Conservation (phyloP, 2,888 invertebrate genomes). For the Drosophila imparisetae region DNA sequence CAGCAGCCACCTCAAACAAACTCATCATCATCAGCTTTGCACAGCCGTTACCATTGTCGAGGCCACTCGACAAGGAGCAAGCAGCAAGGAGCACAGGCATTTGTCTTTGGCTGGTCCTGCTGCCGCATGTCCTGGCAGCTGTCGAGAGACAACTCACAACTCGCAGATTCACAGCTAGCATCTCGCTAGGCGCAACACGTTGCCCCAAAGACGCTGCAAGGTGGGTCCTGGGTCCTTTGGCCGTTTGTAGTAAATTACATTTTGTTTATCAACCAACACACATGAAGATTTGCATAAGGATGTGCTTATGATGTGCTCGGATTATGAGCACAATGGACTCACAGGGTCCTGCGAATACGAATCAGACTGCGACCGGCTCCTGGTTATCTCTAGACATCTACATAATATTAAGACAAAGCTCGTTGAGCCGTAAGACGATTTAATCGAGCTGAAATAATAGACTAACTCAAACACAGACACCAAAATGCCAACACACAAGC, state of each 20-base stretch:
- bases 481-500: slow-evolving; percentile 1
- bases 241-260: slow-evolving; percentile 73
- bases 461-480: slow-evolving; percentile 60
- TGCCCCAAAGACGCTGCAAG: slow-evolving; percentile 70
- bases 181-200: slow-evolving; percentile 76
- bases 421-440: slow-evolving; percentile 80
- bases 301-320: slow-evolving; percentile 76
- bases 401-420: slow-evolving; percentile 79
- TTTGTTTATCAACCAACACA: slow-evolving; percentile 73
- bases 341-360: slow-evolving; percentile 22
- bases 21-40: slow-evolving; percentile 52
- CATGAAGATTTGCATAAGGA: slow-evolving; percentile 73
- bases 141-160: slow-evolving; percentile 39
- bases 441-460: slow-evolving; percentile 81
- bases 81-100: slow-evolving; percentile 51
- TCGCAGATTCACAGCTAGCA: slow-evolving; percentile 18
- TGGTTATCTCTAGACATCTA: slow-evolving; percentile 73
- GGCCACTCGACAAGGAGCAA: slow-evolving; percentile 43
- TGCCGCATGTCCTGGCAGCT: slow-evolving; percentile 54
- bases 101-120: slow-evolving; percentile 48
- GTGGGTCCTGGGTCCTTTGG: slow-evolving; percentile 51
- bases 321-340: slow-evolving; percentile 73
- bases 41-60: slow-evolving; percentile 59
- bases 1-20: slow-evolving; percentile 51
- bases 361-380: slow-evolving; percentile 11